These are phyloP conservation scores for Brachyistius frenatus DNA, from an alignment of 2,113 vertebrate species.

Conservation along the genomic window DNA sequence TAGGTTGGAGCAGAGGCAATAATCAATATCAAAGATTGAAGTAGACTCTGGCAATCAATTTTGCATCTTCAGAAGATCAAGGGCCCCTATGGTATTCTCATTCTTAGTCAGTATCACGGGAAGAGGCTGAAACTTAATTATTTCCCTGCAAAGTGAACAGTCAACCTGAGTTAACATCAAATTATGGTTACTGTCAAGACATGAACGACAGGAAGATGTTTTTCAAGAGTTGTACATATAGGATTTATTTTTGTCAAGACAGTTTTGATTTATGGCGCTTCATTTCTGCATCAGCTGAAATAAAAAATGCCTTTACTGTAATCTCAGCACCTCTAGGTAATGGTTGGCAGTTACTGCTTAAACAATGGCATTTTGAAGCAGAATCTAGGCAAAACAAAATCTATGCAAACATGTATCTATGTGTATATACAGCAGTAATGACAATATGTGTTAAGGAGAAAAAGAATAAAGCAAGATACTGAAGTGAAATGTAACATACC, in stretches of 20 bases:
- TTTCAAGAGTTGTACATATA: not conserved
- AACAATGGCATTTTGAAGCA: not conserved
- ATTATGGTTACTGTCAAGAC: not conserved
- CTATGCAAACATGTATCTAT: not conserved
- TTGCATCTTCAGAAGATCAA: slow-evolving; percentile 2
- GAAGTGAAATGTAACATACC: no score
- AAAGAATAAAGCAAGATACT: not conserved
- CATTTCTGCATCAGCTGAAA: slow-evolving; percentile 4
- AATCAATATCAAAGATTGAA: slow-evolving; percentile 39
- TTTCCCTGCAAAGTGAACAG: slow-evolving; percentile 4
- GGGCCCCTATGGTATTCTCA: not conserved
- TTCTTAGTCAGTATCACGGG: slow-evolving; percentile 19
- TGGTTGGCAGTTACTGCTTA: not conserved
- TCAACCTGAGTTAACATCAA: slow-evolving; percentile 7
- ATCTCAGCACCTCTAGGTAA: not conserved
- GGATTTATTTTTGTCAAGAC: not conserved
- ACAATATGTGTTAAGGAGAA: not conserved
- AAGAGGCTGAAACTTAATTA: slow-evolving; percentile 16
- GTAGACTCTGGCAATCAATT: slow-evolving; percentile 45
- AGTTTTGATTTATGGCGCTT: slow-evolving; percentile 6
- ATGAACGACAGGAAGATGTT: not conserved
- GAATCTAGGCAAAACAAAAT: not conserved
- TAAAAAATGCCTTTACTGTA: not conserved
- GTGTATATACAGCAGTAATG: no score
- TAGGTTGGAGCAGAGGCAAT: slow-evolving; percentile 12